These are phyloP conservation scores for Mesochorus sp. DNA, from an alignment of 2,888 invertebrate genomes.

Conservation along the genomic window DNA sequence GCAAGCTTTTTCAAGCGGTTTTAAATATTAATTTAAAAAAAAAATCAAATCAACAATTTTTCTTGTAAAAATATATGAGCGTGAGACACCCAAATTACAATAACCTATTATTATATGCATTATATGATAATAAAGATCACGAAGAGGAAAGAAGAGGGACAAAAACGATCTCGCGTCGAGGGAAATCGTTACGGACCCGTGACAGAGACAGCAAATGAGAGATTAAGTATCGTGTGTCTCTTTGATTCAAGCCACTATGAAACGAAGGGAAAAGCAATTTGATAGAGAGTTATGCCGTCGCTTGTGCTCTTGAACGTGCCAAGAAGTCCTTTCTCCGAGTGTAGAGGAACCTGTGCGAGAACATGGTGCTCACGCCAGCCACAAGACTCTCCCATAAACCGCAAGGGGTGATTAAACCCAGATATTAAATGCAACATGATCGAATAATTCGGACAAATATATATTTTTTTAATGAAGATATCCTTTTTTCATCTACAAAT, in stretches of 20 bases:
- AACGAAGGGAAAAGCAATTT: conserved; percentile 73
- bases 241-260: conserved; percentile 59
- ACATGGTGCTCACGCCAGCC: neutral
- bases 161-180: conserved; percentile 16
- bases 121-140: neutral
- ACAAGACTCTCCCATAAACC: neutral
- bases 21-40: too few species aligned
- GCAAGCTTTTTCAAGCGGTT: too few species aligned
- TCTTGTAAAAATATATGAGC: too few species aligned
- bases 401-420: neutral
- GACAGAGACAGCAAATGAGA: conserved; percentile 1
- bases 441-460: neutral
- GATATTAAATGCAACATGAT: neutral
- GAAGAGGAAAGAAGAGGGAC: neutral
- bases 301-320: conserved; percentile 13
- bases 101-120: too few species aligned
- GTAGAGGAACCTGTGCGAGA: conserved; percentile 29
- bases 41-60: too few species aligned
- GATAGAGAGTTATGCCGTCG: conserved; percentile 62
- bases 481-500: too few species aligned
- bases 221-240: conserved; percentile 48
- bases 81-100: too few species aligned
- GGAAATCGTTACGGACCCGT: conserved; percentile 43
- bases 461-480: too few species aligned
- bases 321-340: conserved; percentile 56